Evolutionary conservation across 1,140 invertebrate species (phyloP).

Genomic region (Homalodisca vitripennis): DNA sequence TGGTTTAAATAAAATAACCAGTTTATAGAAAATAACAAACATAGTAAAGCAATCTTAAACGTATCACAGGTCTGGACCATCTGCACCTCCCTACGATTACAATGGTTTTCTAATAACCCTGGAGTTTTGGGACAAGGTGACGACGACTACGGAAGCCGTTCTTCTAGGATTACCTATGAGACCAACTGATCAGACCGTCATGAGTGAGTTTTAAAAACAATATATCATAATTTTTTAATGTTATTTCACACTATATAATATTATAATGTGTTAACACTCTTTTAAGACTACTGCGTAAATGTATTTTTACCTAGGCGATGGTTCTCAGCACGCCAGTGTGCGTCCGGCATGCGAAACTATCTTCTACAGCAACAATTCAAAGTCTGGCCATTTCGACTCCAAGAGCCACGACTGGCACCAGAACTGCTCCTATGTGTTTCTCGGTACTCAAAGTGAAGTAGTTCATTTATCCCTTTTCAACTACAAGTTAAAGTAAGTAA

Average conservation of each 20-base stretch:
- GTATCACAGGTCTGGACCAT: conserved; percentile 64
- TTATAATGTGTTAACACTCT: no score
- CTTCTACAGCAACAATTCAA: conserved; percentile 57
- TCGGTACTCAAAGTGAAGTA: conserved; percentile 65
- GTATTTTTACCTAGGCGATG: conserved; percentile 41
- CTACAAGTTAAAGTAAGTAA: conserved; percentile 72
- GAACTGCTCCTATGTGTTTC: conserved; percentile 63
- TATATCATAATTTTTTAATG: no score
- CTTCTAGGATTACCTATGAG: conserved; percentile 1
- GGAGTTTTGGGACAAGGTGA: conserved; percentile 57
- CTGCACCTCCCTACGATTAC: conserved; percentile 68
- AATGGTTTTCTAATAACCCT: conserved; percentile 68
- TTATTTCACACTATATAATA: no score
- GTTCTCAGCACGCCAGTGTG: conserved; percentile 40
- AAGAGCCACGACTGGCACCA: conserved; percentile 55
- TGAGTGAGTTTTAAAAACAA: conserved; percentile 40
- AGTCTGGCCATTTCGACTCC: conserved; percentile 67
- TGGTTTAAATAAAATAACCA: no score
- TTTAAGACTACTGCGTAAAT: background rate
- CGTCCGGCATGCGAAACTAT: conserved; percentile 53
- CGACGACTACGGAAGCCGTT: conserved; percentile 45
- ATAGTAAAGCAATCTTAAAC: no score
- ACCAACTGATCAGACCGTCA: conserved; percentile 36
- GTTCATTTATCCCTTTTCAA: conserved; percentile 73
- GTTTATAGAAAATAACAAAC: no score